A percentile compares a stretch with the other conserved stretches of the same genome.
These are phyloP conservation scores for Stegastes partitus DNA, from an alignment of 2,113 vertebrate genomes.

Conservation along the genomic window DNA sequence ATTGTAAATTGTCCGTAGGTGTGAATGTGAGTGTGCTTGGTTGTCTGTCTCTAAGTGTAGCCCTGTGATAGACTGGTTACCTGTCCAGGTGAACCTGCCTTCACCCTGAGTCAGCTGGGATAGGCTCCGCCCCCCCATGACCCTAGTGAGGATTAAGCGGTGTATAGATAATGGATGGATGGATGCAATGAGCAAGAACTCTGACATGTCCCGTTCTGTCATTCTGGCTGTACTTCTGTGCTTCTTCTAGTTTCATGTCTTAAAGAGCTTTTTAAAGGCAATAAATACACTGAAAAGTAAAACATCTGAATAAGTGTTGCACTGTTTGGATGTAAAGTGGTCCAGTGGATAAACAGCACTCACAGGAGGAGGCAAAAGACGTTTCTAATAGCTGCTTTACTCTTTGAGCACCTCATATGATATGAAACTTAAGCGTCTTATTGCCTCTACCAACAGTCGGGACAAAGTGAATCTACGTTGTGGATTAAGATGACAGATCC, in stretches of 20 bases:
- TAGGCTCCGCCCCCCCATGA: too few relatives aligned
- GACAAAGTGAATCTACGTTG: background rate
- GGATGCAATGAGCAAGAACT: too few relatives aligned
- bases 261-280: background rate
- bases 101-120: too few relatives aligned
- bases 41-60: too few relatives aligned
- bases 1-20: too few relatives aligned
- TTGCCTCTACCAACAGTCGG: constrained; percentile 8
- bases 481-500: constrained; percentile 2
- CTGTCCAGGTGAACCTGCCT: too few relatives aligned
- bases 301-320: background rate
- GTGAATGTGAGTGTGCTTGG: too few relatives aligned
- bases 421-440: constrained; percentile 9
- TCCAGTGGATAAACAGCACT: too few relatives aligned
- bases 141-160: too few relatives aligned
- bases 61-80: too few relatives aligned
- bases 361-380: background rate
- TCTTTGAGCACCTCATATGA: background rate
- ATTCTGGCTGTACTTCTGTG: background rate
- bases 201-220: too few relatives aligned
- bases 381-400: constrained; percentile 3
- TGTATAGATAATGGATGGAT: too few relatives aligned
- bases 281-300: background rate
- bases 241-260: background rate
- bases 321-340: background rate